Conservation (phyloP, 1,140 invertebrate species). For the Brachionus rubens region DNA sequence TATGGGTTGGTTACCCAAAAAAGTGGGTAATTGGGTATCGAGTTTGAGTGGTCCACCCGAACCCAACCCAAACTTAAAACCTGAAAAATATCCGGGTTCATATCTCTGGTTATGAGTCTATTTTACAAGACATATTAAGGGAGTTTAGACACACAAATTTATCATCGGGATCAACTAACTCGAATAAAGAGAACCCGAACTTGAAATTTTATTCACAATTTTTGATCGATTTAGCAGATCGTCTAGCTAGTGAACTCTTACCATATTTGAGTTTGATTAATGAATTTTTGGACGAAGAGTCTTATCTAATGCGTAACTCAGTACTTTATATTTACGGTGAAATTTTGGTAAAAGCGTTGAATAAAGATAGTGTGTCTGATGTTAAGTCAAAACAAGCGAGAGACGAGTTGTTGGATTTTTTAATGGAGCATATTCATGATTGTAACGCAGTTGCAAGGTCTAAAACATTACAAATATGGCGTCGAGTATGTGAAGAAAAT, state of each 20-base stretch:
- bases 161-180: constrained; percentile 57
- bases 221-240: constrained; percentile 68
- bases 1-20: too few relatives aligned
- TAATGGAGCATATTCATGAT: constrained; percentile 79
- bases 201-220: constrained; percentile 68
- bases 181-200: constrained; percentile 64
- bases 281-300: constrained; percentile 66
- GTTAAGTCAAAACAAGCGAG: constrained; percentile 63
- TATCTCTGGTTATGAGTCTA: constrained; percentile 65
- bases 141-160: constrained; percentile 66
- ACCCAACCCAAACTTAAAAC: too few relatives aligned
- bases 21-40: too few relatives aligned
- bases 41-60: too few relatives aligned
- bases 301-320: constrained; percentile 74
- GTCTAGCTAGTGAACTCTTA: constrained; percentile 67
- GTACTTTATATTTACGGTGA: constrained; percentile 74
- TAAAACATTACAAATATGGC: constrained; percentile 73
- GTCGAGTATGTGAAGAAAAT: constrained; percentile 68
- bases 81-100: too few relatives aligned
- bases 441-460: constrained; percentile 76
- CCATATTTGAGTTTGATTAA: constrained; percentile 65
- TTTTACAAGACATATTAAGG: constrained; percentile 70
- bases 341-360: constrained; percentile 69
- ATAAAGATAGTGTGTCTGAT: constrained; percentile 69
- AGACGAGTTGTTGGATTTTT: constrained; percentile 70